A percentile compares a stretch with the other conserved stretches of the same genome.
Conservation (phyloP, 2,888 invertebrate species). For the Poecilus cupreus region DNA sequence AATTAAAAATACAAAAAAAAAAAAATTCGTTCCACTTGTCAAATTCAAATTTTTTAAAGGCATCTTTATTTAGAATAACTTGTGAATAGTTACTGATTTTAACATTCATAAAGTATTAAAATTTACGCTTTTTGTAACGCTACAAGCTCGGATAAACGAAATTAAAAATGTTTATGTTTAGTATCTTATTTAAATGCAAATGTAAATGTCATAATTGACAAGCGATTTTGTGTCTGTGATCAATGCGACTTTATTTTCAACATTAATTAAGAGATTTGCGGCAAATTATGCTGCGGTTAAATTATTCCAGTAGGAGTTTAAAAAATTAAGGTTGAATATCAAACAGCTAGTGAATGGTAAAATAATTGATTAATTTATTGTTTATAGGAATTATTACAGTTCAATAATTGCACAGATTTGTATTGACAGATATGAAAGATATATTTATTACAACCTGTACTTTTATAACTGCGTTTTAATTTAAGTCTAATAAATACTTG, state of each 20-base stretch:
- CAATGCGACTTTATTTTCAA: not conserved
- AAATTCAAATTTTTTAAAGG: too few species aligned
- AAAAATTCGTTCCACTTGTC: too few species aligned
- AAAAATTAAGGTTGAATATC: constrained; percentile 8
- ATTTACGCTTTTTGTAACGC: too few species aligned
- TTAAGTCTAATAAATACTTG: not conserved
- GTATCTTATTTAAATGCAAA: constrained; percentile 24
- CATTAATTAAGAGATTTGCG: constrained; percentile 26
- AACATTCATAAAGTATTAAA: too few species aligned
- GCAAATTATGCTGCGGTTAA: not conserved
- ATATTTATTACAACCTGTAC: not conserved
- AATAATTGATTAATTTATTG: constrained; percentile 25
- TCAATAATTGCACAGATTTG: constrained; percentile 2
- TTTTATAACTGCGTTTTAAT: not conserved
- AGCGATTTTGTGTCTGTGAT: constrained; percentile 8
- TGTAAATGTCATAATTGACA: constrained; percentile 11
- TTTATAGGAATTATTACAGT: constrained; percentile 5
- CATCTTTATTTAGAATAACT: too few species aligned
- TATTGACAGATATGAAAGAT: not conserved
- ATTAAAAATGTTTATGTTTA: too few species aligned
- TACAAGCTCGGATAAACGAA: too few species aligned
- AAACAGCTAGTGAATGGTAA: constrained; percentile 14
- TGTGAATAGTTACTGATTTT: too few species aligned
- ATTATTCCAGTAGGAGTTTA: constrained; percentile 5
- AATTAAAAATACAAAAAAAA: too few species aligned